These are phyloP conservation scores for Adelphocoris suturalis DNA, from an alignment of 2,888 invertebrate species.

Conservation along the genomic window DNA sequence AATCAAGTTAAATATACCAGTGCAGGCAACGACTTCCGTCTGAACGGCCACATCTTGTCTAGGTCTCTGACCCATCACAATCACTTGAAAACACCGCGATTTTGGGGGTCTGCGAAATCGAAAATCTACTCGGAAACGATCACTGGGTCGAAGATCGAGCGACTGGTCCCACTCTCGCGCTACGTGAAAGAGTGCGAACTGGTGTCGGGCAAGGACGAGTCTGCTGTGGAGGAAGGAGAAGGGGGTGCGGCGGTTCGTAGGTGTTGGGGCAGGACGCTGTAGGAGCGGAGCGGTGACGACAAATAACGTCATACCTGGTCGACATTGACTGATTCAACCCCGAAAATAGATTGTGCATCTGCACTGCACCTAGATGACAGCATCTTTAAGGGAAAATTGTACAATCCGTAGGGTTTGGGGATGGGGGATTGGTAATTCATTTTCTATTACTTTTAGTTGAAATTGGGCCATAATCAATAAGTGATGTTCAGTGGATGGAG, in stretches of 20 bases:
- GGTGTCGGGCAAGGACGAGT: constrained; percentile 37
- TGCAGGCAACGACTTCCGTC: constrained; percentile 60
- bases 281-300: constrained; percentile 13
- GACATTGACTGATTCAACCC: background rate
- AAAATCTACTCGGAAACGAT: background rate
- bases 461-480: too few species aligned
- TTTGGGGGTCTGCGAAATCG: background rate
- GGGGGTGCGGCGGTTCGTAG: constrained; percentile 4
- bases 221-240: background rate
- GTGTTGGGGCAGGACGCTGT: background rate
- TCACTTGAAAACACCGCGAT: background rate
- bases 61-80: constrained; percentile 57
- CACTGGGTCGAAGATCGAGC: background rate
- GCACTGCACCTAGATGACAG: background rate
- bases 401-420: too few species aligned
- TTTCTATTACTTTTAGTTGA: too few species aligned
- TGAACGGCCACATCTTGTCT: constrained; percentile 61
- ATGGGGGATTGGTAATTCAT: too few species aligned
- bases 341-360: constrained; percentile 14
- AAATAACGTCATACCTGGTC: constrained; percentile 43
- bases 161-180: constrained; percentile 1
- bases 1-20: background rate
- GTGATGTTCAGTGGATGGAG: too few species aligned
- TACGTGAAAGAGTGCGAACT: constrained; percentile 41
- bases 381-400: background rate